A percentile compares a stretch with the other conserved stretches of the same genome.
Evolutionary conservation across 2,888 invertebrate species (phyloP).

Genomic region (Rhamphomyia laevipes): DNA sequence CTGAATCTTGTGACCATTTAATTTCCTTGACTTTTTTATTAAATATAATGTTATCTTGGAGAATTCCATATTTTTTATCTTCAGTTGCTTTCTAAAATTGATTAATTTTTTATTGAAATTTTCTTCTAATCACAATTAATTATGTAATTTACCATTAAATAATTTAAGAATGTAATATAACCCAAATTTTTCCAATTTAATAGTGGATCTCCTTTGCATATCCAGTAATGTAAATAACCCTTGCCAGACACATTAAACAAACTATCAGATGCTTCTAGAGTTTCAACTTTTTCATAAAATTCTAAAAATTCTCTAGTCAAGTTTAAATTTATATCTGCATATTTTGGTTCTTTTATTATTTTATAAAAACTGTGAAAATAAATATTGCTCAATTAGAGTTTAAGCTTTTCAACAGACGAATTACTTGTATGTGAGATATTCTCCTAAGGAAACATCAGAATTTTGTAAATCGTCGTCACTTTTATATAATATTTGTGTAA

Average conservation of each 20-base stretch:
- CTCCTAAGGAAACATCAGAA: constrained; percentile 30
- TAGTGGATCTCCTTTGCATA: constrained; percentile 56
- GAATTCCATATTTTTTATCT: constrained; percentile 20
- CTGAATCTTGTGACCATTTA: constrained; percentile 28
- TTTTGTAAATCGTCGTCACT: constrained; percentile 26
- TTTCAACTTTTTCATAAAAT: constrained; percentile 44
- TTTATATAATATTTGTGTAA: constrained; percentile 31
- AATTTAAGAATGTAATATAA: constrained; percentile 51
- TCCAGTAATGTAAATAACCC: constrained; percentile 50
- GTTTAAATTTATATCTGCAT: constrained; percentile 30
- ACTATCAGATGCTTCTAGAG: constrained; percentile 47
- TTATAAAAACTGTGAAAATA: constrained; percentile 15
- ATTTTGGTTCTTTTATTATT: constrained; percentile 22
- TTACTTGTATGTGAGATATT: constrained; percentile 27
- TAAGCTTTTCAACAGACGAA: not conserved
- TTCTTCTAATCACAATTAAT: too few species aligned
- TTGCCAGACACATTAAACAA: constrained; percentile 55
- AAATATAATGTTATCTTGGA: constrained; percentile 29
- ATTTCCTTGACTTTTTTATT: constrained; percentile 24
- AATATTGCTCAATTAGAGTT: not conserved
- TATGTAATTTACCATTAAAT: constrained; percentile 49
- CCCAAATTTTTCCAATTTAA: constrained; percentile 66
- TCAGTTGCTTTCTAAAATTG: constrained; percentile 11
- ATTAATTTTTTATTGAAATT: not conserved
- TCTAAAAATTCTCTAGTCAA: constrained; percentile 43